Conservation (phyloP, 2,113 vertebrate genomes). For the Fulmarus glacialis region DNA sequence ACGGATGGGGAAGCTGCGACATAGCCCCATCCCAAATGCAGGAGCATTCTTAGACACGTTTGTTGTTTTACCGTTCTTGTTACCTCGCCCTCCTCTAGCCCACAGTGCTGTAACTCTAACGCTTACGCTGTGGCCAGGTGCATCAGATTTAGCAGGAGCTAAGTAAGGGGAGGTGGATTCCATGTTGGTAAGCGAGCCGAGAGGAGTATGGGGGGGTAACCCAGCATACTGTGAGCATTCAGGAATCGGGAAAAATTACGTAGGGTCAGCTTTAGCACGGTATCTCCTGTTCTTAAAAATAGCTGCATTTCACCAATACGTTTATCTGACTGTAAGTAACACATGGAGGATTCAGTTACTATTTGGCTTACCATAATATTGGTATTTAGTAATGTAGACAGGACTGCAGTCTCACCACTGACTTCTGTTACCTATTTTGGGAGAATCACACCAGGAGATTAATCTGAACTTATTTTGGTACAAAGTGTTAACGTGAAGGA, state of each 20-base stretch:
- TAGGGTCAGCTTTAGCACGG: not conserved
- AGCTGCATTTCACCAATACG: not conserved
- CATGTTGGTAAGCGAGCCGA: accelerated
- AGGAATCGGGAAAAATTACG: accelerated
- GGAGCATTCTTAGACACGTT: accelerated
- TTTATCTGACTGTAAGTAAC: not conserved
- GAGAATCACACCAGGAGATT: not conserved
- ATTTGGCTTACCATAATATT: not conserved
- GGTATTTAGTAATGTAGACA: not conserved
- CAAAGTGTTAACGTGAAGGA: not conserved
- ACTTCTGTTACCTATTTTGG: not conserved
- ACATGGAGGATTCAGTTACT: not conserved
- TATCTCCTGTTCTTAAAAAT: not conserved
- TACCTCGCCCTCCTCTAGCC: not conserved
- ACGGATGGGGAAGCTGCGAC: not conserved
- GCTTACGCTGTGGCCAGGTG: accelerated
- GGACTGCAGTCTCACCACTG: not conserved
- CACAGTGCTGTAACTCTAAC: not conserved
- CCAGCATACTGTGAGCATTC: accelerated
- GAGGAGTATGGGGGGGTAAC: not conserved
- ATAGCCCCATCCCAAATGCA: not conserved
- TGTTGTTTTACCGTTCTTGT: accelerated
- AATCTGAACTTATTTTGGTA: not conserved
- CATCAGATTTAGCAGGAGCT: accelerated
- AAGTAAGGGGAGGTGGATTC: accelerated